phyloP scores from a whole-genome alignment of 2,113 vertebrate species.

The Mesitornis unicolor region DNA sequence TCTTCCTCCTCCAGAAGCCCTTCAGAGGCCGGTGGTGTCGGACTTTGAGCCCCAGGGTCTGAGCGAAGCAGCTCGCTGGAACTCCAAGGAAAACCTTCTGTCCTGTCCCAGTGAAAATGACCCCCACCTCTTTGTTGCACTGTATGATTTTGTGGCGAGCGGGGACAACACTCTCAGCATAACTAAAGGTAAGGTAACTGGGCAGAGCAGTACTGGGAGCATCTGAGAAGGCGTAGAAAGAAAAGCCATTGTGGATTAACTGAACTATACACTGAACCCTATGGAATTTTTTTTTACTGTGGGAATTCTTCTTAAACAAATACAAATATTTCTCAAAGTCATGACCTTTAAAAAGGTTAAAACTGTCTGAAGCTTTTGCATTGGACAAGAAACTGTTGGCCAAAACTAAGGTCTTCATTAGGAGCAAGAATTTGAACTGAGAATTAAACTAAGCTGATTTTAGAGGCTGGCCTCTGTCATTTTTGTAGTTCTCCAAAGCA shows the following conservation, averaged over 20 bases:
- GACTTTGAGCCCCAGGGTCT: conserved; percentile 93
- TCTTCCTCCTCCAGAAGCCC: conserved; percentile 81
- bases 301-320: neutral
- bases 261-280: neutral
- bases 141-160: conserved; percentile 98
- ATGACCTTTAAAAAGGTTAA: neutral
- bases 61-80: conserved; percentile 96
- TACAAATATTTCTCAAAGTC: neutral
- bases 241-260: neutral
- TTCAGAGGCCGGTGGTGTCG: conserved; percentile 86
- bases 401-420: neutral
- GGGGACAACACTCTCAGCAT: conserved; percentile 99
- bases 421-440: neutral
- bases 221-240: neutral
- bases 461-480: neutral
- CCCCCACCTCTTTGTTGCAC: conserved; percentile 96
- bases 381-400: neutral
- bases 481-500: neutral
- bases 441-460: neutral
- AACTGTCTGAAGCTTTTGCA: neutral
- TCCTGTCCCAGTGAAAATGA: conserved; percentile 97
- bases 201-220: neutral
- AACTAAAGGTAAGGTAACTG: conserved; percentile 87
- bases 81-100: conserved; percentile 98
- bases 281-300: neutral